Evolutionary conservation across 2,113 vertebrate genomes (phyloP).

Genomic region (Leptocoma aspasia): DNA sequence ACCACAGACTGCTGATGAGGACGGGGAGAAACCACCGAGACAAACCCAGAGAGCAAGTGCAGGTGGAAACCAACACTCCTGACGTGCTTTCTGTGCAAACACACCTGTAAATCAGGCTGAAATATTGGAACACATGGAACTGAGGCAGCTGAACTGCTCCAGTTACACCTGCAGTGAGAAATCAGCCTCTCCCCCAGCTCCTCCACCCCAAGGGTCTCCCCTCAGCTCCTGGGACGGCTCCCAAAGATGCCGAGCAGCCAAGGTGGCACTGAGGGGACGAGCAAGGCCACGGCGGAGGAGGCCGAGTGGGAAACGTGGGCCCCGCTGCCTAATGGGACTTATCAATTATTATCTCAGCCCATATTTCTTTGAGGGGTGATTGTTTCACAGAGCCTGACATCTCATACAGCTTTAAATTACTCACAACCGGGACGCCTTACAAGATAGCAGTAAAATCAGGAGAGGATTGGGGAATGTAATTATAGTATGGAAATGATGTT

Average conservation of each 20-base stretch:
- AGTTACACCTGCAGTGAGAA: neutral
- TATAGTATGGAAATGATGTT: conserved; percentile 94
- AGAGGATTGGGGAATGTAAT: conserved; percentile 91
- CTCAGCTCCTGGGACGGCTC: neutral
- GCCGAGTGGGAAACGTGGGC: conserved; percentile 64
- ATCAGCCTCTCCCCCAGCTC: neutral
- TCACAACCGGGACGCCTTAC: conserved; percentile 79
- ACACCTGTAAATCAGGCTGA: neutral
- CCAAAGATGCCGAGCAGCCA: neutral
- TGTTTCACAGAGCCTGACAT: conserved; percentile 86
- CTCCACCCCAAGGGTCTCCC: neutral
- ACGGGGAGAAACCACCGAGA: neutral
- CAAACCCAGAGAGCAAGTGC: neutral
- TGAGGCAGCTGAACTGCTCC: accelerated
- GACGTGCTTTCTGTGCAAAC: neutral
- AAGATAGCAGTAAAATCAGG: conserved; percentile 86
- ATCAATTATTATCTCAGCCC: conserved; percentile 84
- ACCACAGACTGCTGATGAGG: neutral
- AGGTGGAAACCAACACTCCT: neutral
- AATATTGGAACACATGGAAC: neutral
- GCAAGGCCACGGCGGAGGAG: conserved; percentile 64
- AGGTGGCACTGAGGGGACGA: conserved; percentile 1
- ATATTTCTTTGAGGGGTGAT: conserved; percentile 85
- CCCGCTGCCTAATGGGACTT: conserved; percentile 82
- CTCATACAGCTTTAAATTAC: conserved; percentile 88